A percentile compares a stretch with the other conserved stretches of the same genome.
These are phyloP conservation scores for Triops longicaudatus DNA, from an alignment of 1,140 invertebrate genomes.

Conservation along the genomic window DNA sequence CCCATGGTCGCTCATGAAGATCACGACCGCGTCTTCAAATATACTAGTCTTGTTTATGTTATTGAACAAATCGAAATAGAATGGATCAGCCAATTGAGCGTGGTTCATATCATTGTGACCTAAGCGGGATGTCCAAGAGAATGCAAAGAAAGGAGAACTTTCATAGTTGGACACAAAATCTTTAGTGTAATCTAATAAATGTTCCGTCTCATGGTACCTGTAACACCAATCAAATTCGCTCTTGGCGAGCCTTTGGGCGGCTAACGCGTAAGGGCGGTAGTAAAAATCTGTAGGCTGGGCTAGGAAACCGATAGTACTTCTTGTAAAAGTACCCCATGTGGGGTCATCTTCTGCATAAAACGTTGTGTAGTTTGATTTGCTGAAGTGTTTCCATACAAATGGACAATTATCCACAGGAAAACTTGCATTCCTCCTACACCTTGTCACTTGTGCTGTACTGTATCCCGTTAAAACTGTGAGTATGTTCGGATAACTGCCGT, in stretches of 20 bases:
- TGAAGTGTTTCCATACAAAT: conserved; percentile 38
- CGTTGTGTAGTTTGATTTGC: conserved; percentile 34
- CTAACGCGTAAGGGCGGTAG: neutral
- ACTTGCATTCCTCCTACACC: no score
- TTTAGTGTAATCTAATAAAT: neutral
- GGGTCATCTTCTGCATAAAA: conserved; percentile 36
- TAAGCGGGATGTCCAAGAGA: neutral
- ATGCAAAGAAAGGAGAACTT: neutral
- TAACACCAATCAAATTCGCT: neutral
- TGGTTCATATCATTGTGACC: neutral
- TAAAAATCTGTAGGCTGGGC: conserved; percentile 30
- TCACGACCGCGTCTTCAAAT: neutral
- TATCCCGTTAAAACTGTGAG: no score
- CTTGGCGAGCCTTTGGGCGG: neutral
- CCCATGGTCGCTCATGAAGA: conserved; percentile 19
- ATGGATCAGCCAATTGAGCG: neutral
- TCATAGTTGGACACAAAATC: neutral
- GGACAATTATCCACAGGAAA: conserved; percentile 37
- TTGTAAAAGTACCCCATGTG: conserved; percentile 34
- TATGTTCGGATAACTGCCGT: no score
- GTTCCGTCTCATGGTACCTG: neutral
- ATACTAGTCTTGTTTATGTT: neutral
- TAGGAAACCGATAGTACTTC: conserved; percentile 34
- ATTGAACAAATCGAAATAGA: neutral
- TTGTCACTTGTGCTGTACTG: no score